Conservation (phyloP, 2,113 vertebrate genomes). For the Coregonus clupeaformis region DNA sequence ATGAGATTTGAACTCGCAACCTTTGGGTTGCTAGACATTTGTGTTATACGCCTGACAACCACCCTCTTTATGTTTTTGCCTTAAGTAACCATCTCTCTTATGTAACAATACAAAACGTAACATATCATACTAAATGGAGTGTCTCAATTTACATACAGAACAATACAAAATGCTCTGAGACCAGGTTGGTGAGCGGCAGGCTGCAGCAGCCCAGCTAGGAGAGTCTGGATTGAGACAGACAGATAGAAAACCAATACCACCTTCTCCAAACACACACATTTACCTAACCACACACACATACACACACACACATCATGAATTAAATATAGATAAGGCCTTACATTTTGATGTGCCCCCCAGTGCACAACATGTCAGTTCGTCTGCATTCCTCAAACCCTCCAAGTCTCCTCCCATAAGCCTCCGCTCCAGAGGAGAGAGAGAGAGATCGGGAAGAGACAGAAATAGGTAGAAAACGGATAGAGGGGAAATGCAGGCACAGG, state of each 20-base stretch:
- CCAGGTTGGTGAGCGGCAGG: too few species aligned
- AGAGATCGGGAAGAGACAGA: background rate
- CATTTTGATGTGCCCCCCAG: constrained; percentile 25
- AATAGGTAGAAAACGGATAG: background rate
- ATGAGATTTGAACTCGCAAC: too few species aligned
- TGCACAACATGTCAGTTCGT: constrained; percentile 9
- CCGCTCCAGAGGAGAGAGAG: background rate
- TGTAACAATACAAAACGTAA: too few species aligned
- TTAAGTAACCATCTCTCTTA: too few species aligned
- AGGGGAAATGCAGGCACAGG: background rate
- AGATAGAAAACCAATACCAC: background rate
- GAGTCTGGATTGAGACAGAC: constrained; percentile 27
- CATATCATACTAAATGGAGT: too few species aligned
- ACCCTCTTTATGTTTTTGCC: too few species aligned
- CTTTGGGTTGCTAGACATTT: too few species aligned
- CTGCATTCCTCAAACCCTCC: constrained; percentile 15
- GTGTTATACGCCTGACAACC: too few species aligned
- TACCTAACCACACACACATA: background rate
- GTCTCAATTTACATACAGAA: too few species aligned
- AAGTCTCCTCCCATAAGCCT: background rate
- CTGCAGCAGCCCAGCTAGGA: constrained; percentile 7
- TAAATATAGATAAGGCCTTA: constrained; percentile 41
- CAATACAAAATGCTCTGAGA: too few species aligned
- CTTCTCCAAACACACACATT: background rate
- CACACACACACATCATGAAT: constrained; percentile 9